Base-by-base conservation (phyloP, 2,888 invertebrate genomes). In the Xanthia icteritia region DNA sequence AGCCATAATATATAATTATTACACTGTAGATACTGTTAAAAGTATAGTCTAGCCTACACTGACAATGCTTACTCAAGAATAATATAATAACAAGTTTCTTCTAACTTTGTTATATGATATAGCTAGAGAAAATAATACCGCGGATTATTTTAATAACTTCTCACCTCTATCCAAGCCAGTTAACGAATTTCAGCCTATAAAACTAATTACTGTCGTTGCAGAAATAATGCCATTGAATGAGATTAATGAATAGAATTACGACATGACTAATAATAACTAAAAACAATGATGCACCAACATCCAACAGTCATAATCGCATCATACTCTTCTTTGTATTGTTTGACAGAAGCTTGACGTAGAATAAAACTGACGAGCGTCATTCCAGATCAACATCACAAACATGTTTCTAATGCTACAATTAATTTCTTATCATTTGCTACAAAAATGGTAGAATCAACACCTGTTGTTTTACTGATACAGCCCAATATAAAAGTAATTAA, bases 241-340 rank as follows among this genome's bases (percentile, higher is more conserved):
- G 76, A 83, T 85, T 81, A 85, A 83, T 80, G 81, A 83, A 83
- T 73, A 73, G 76, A 70, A 83, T 81, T 78, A 83, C 68, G 65
- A 74, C 74, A 77, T 84, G 84, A 79, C 77, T 86, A 86, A 86
- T 86, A 86, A 86, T 77, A 67, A 84, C 61, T 76, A 79, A 85
- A 83, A 84, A 84, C 85, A 86, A 84, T 84, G 84, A 84, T 84
- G 84, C 84, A 79, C 61, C 69, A 71, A 68, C 81, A 65, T 84
- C 82, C 79, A n/a, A n/a, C n/a, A 81, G 78, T 86, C 84, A 86
- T 67, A 69, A 45, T 64, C 61, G 39, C 73, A 81, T 80, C 76
- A 85, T 76, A 58, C 68, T 42, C n/a, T 73, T 79, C 73, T 85
- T 81, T 70, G 74, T 71, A 80, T 77, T 68, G 73, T 78, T 74